These are phyloP conservation scores for Sebastes aleutianus DNA, from an alignment of 2,797 vertebrate genomes.

Conservation along the genomic window DNA sequence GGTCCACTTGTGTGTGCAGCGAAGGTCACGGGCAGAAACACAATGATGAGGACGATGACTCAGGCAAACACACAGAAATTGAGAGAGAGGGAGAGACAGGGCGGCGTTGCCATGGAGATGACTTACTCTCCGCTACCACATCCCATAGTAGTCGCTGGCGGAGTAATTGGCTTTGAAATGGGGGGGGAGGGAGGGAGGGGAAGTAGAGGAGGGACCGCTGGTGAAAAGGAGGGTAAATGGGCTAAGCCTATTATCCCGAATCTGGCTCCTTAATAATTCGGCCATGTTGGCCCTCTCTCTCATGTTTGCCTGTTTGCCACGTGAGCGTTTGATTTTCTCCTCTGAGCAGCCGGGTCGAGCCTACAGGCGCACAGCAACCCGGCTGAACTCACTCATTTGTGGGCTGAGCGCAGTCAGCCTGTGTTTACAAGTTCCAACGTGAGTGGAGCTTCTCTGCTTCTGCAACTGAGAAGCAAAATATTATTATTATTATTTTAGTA, in stretches of 20 bases:
- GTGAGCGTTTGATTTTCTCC: conserved; percentile 55
- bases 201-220: conserved; percentile 1
- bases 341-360: conserved; percentile 50
- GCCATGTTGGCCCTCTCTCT: conserved; percentile 25
- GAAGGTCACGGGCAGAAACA: conserved; percentile 64
- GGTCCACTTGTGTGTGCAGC: not conserved
- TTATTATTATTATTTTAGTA: not conserved
- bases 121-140: conserved; percentile 59
- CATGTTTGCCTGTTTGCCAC: conserved; percentile 49
- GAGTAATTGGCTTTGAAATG: conserved; percentile 69
- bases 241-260: conserved; percentile 65
- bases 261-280: conserved; percentile 48
- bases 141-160: conserved; percentile 51
- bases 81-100: conserved; percentile 36
- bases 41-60: conserved; percentile 59
- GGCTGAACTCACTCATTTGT: conserved; percentile 56
- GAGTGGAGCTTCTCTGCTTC: conserved; percentile 28
- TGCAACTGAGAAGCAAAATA: conserved; percentile 1
- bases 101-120: conserved; percentile 72
- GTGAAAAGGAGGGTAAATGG: conserved; percentile 64
- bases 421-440: conserved; percentile 54
- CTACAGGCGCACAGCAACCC: conserved; percentile 48
- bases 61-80: conserved; percentile 49
- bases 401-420: conserved; percentile 40
- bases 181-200: conserved; percentile 2